A percentile compares a stretch with the other conserved stretches of the same genome.
Conservation (phyloP, 2,113 vertebrate species). For the Podarcis cretensis region DNA sequence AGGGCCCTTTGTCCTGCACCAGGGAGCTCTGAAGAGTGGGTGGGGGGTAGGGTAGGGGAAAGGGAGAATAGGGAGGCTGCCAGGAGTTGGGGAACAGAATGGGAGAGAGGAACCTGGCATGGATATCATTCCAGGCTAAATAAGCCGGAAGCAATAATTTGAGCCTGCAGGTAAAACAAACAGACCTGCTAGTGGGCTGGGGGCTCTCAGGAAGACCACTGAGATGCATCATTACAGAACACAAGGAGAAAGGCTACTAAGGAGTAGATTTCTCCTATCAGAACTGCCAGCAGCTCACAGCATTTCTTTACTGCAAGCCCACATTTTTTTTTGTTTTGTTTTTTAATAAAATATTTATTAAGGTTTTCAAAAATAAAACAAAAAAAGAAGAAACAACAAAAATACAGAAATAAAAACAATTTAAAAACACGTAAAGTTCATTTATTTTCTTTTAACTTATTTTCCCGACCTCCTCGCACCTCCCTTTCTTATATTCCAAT, state of each 20-base stretch:
- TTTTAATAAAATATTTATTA: too few relatives aligned
- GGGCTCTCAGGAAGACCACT: background rate
- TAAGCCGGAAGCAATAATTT: too few relatives aligned
- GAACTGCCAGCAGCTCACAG: background rate
- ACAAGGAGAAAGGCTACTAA: too few relatives aligned
- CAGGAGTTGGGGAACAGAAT: background rate
- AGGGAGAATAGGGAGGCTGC: background rate
- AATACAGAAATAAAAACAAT: too few relatives aligned
- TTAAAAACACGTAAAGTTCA: too few relatives aligned
- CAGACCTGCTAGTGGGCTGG: background rate
- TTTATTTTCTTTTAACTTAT: too few relatives aligned
- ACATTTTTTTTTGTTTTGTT: too few relatives aligned
- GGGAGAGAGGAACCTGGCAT: background rate
- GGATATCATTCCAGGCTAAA: background rate
- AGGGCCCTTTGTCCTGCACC: conserved; percentile 23
- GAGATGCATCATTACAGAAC: background rate
- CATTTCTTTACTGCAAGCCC: background rate
- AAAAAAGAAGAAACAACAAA: too few relatives aligned
- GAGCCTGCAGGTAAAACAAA: background rate
- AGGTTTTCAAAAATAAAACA: too few relatives aligned
- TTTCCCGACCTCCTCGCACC: too few relatives aligned
- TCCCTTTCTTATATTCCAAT: too few relatives aligned
- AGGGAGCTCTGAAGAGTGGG: background rate
- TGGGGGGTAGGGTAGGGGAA: background rate
- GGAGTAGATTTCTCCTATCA: background rate